These are phyloP conservation scores for Rhyacophila evoluta DNA, from an alignment of 2,888 invertebrate species.

Conservation along the genomic window DNA sequence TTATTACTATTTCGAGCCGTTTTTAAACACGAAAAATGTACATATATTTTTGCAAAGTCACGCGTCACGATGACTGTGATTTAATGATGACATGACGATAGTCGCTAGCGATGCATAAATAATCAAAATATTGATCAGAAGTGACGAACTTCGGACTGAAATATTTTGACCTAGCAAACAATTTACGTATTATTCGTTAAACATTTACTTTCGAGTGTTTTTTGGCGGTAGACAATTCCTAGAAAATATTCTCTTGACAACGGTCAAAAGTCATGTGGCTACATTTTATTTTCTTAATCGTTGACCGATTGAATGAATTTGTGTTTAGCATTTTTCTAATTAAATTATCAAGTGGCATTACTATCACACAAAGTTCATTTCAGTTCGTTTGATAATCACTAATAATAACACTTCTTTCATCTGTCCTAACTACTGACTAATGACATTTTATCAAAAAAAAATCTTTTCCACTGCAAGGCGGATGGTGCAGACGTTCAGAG, in stretches of 20 bases:
- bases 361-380: too few species aligned
- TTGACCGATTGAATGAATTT: background rate
- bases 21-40: too few species aligned
- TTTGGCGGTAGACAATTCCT: background rate
- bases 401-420: too few species aligned
- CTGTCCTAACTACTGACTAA: too few species aligned
- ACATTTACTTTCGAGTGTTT: background rate
- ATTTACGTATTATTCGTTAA: background rate
- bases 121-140: background rate
- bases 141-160: background rate
- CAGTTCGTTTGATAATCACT: too few species aligned
- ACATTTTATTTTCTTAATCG: background rate
- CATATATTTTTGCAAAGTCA: background rate
- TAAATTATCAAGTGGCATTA: too few species aligned
- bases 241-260: background rate
- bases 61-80: background rate
- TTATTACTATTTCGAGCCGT: background rate
- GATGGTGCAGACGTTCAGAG: too few species aligned
- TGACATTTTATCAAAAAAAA: too few species aligned
- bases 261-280: background rate
- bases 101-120: background rate
- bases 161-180: background rate
- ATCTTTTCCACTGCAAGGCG: too few species aligned
- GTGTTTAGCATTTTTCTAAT: too few species aligned
- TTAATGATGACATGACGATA: background rate